Conservation (phyloP, 2,113 vertebrate genomes). For the Oxyruncus cristatus region DNA sequence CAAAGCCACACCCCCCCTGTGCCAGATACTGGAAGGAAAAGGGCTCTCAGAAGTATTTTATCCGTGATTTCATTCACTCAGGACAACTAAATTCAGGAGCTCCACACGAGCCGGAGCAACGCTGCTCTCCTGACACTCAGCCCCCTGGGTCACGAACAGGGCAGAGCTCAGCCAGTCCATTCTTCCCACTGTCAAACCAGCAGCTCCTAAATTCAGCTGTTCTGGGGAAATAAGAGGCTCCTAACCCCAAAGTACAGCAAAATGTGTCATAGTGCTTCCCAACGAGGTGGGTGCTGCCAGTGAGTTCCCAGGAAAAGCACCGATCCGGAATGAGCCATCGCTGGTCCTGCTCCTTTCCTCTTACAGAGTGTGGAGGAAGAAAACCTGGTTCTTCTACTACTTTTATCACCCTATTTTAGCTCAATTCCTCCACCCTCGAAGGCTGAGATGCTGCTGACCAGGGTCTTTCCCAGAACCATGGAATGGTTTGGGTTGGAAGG, state of each 20-base stretch:
- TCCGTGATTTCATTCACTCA: neutral
- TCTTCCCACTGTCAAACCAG: neutral
- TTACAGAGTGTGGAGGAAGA: neutral
- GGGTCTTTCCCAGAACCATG: neutral
- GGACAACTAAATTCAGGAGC: neutral
- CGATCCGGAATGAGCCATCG: neutral
- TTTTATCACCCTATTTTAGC: neutral
- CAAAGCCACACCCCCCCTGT: neutral
- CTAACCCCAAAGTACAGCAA: neutral
- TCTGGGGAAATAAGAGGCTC: neutral
- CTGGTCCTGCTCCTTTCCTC: neutral
- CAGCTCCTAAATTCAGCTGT: neutral
- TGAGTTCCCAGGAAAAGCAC: neutral
- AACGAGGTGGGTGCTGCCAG: neutral
- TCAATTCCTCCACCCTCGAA: neutral
- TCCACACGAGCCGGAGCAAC: neutral
- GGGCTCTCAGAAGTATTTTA: neutral
- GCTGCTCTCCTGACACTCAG: neutral
- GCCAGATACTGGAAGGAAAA: neutral
- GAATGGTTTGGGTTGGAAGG: neutral
- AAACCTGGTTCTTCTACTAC: neutral
- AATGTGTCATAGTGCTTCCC: neutral
- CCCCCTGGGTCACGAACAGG: neutral
- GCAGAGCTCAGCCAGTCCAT: neutral
- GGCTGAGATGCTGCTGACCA: neutral